Evolutionary conservation across 37 sponge, comb jelly and placozoan species (phyloP), one percentile per base, ranked within the genome.

Genomic region (Oopsacas minuta): DNA sequence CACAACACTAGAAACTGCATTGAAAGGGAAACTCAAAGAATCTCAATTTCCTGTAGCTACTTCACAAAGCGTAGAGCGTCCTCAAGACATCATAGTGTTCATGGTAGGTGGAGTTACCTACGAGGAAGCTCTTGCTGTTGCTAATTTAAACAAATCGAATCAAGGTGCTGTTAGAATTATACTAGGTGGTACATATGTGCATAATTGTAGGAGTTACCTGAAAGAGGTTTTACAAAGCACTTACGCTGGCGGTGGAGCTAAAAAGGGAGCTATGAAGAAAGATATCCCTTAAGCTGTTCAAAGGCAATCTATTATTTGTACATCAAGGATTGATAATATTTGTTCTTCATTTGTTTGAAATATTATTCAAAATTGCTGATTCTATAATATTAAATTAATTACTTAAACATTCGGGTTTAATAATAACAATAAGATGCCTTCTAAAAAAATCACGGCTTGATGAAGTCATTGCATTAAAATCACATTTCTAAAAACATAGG

Each of bases 91-190:
- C 39, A 95, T 95, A 36, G 90, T 95, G 53, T 95, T 95, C 83
- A 86, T 95, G n/a, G 91, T 93, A 53, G 98, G 98, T 38, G 98
- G 98, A 25, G 90, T 87, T 15, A 97, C 98, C 0, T 97, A 90
- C 83, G 91, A 90, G 38, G 98, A 97, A 85, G 92, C 95, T 0
- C 51, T 88, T 82, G 87, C 93, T 22, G 92, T 94, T 17, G 89
- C 90, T 35, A 87, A 86, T 34, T 32, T 92, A 39, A 92, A 89
- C 92, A 90, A 86, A 38, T 30, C 90, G 0, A 88, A 85, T 10
- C 93, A 85, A 23, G 93, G 92, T n/a, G 75, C 75, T 32, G 87
- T 91, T 37, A 85, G 93, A 35, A 82, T 97, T 32, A 53, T 97
- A 35, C 82, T 97, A 1, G 98, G 95, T 69, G 93, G 95, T 23